Base-by-base conservation (phyloP, 2,888 invertebrate genomes). In the Nineta flava region DNA sequence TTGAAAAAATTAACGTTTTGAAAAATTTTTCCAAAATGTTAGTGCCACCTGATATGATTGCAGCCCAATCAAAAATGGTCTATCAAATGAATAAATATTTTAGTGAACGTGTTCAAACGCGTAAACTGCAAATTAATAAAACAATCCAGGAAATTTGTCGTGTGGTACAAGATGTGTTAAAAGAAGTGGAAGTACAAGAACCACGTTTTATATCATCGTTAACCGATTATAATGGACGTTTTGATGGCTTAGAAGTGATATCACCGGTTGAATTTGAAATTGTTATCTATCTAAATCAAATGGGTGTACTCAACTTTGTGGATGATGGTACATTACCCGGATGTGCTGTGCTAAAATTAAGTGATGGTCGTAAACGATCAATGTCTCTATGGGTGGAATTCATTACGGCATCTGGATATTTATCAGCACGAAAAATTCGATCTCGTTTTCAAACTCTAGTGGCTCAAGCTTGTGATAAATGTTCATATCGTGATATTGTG, bases 361-460 rank as follows among this genome's bases (percentile, higher is more conserved):
- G 88, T 74, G 94, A 94, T 71, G 94, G 94, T 51, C 77, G 94
- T 54, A 95, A 95, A 65, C 77, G 95, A 45, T 93, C 93, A 58
- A 95, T 95, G 94, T 94, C 94, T 0, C 74, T 95, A 5, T 95
- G 94, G 94, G 94, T 95, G 45, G 94, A 95, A 70, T 95, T 95
- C 72, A 95, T 95, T 62, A 95, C 94, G 1, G 94, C 94, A 4
- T 91, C 91, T 3, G 94, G 94, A 1, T 95, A 95, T 65, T 70
- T 95, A 40, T 92, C 92, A 0, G 93, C 94, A 9, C 71, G 94
- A 42, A 95, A 95, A 70, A 95, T 95, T 58, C 78, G 95, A 47
- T 88, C 92, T 32, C 75, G 94, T 3, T 95, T 95, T 68, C 94
- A 91, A 67, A 87, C 90, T 0, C 65, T 91, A 50, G 87, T 91